These are phyloP conservation scores for Pitangus sulphuratus DNA, from an alignment of 2,797 vertebrate genomes.

Conservation along the genomic window DNA sequence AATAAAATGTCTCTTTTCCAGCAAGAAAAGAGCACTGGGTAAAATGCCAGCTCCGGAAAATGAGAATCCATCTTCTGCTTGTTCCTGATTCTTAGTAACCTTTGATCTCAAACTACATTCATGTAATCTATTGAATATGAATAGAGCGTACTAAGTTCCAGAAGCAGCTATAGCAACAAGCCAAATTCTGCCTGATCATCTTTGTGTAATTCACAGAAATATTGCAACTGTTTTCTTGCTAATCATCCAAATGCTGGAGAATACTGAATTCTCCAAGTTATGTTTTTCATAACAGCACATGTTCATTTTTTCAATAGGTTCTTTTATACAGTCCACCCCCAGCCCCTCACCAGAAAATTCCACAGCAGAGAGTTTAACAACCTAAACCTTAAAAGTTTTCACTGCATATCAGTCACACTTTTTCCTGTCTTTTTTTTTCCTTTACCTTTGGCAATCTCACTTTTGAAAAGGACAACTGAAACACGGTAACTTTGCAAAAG, in stretches of 20 bases:
- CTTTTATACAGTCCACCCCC: neutral
- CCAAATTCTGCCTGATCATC: neutral
- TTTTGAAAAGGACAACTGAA: neutral
- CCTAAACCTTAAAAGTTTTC: neutral
- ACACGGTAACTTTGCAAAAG: neutral
- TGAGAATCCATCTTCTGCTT: neutral
- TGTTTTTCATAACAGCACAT: neutral
- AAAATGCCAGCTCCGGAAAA: neutral
- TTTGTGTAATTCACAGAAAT: neutral
- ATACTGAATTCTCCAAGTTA: neutral
- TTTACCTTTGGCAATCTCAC: neutral
- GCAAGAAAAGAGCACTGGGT: neutral
- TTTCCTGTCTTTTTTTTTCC: neutral
- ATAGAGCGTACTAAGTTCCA: neutral
- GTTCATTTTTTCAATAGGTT: neutral
- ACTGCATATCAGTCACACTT: neutral
- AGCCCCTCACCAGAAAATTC: neutral
- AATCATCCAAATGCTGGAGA: neutral
- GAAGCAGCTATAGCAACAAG: neutral
- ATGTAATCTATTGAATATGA: neutral
- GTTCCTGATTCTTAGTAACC: neutral
- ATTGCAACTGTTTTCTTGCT: neutral
- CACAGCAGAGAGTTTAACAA: neutral
- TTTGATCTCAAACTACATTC: neutral
- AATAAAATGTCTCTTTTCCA: neutral